These are phyloP conservation scores for Anoncus sp. DNA, from an alignment of 2,888 invertebrate genomes.

Conservation along the genomic window DNA sequence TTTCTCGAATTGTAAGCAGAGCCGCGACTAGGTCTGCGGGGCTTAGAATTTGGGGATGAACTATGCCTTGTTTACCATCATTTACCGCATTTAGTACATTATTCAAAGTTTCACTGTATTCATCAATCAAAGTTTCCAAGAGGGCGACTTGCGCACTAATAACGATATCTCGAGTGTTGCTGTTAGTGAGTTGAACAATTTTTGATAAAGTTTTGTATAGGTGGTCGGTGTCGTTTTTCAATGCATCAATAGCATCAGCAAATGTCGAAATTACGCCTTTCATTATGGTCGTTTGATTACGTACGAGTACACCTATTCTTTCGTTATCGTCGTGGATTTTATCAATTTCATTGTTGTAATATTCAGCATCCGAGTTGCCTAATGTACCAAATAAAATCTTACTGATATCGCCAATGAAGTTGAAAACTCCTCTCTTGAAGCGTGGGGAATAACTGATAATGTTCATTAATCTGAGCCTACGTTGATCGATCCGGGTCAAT, in stretches of 20 bases:
- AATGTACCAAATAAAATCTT: background rate
- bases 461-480: background rate
- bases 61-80: background rate
- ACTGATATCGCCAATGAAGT: constrained; percentile 14
- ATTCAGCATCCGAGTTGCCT: background rate
- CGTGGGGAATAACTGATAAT: constrained; percentile 5
- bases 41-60: background rate
- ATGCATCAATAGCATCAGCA: background rate
- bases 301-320: background rate
- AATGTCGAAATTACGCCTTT: constrained; percentile 6
- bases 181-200: too few relatives aligned
- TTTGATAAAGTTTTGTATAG: too few relatives aligned
- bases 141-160: background rate
- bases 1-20: constrained; percentile 6
- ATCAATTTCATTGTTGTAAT: too few relatives aligned
- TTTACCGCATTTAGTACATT: background rate
- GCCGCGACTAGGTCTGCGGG: background rate
- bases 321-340: too few relatives aligned
- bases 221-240: constrained; percentile 2
- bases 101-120: background rate
- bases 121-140: background rate
- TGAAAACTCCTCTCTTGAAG: constrained; percentile 11
- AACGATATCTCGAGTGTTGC: constrained; percentile 1
- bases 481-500: background rate
- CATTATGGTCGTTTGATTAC: constrained; percentile 9